Percentiles rank a stretch among this genome's conserved stretches.
These are phyloP conservation scores for Accipiter virgatus DNA, from an alignment of 2,113 vertebrate genomes.

Conservation along the genomic window DNA sequence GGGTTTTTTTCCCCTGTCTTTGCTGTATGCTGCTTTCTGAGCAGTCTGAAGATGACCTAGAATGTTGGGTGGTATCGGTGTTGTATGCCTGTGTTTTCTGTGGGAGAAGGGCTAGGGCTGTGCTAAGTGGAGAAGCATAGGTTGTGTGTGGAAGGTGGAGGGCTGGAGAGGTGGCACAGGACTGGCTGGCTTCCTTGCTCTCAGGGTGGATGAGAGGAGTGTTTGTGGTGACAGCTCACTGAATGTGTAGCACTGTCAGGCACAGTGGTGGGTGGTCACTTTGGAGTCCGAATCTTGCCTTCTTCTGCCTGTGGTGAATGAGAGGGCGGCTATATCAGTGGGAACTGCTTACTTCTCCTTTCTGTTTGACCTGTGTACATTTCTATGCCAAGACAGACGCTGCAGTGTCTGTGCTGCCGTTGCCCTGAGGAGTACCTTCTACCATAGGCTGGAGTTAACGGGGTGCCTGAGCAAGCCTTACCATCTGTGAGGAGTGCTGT, in stretches of 20 bases:
- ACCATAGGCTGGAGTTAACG: not conserved
- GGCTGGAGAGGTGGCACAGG: not conserved
- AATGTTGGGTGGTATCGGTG: not conserved
- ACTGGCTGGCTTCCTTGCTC: not conserved
- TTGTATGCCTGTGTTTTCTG: not conserved
- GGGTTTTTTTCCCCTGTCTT: not conserved
- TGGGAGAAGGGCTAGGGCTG: not conserved
- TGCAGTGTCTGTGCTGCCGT: not conserved
- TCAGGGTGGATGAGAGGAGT: not conserved
- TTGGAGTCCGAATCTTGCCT: not conserved
- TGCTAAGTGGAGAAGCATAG: not conserved
- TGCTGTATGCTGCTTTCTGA: not conserved
- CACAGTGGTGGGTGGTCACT: not conserved
- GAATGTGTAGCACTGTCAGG: not conserved
- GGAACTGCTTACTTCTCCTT: not conserved
- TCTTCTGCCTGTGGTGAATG: not conserved
- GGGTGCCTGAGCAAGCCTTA: not conserved
- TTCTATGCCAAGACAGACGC: not conserved
- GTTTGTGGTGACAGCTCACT: not conserved
- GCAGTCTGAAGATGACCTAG: not conserved
- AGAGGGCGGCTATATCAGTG: not conserved
- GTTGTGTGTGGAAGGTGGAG: not conserved
- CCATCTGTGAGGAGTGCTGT: not conserved
- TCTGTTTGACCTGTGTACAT: not conserved
- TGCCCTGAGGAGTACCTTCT: not conserved